Conservation (phyloP, 2,888 invertebrate genomes). For the Acleris emargana region DNA sequence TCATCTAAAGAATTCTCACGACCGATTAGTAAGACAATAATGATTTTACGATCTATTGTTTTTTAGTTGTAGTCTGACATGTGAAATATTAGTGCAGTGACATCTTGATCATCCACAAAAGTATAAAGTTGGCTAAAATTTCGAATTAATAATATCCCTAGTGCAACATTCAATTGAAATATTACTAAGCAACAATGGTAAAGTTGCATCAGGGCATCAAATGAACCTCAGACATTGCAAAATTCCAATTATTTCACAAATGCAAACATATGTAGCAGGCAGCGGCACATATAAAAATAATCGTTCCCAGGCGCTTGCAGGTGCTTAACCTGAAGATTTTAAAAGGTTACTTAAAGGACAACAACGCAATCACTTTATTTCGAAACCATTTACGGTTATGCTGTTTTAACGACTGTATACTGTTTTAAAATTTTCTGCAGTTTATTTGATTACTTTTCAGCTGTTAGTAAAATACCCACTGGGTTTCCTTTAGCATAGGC, state of each 20-base stretch:
- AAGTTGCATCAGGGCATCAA: background rate
- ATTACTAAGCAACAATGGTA: no score
- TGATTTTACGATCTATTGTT: conserved; percentile 28
- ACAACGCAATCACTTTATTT: conserved; percentile 6
- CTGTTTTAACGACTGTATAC: background rate
- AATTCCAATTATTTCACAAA: conserved; percentile 13
- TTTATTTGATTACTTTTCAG: no score
- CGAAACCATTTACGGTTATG: conserved; percentile 17
- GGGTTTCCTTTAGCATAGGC: no score
- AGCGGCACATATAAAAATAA: conserved; percentile 2
- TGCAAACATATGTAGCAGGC: conserved; percentile 17
- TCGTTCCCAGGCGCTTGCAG: conserved; percentile 24
- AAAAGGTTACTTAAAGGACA: conserved; percentile 33
- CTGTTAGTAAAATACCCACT: no score
- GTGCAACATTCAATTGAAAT: no score
- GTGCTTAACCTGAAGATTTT: conserved; percentile 28
- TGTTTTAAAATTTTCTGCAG: background rate
- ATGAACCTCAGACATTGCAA: conserved; percentile 13
- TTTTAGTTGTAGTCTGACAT: conserved; percentile 1
- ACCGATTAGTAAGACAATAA: conserved; percentile 22
- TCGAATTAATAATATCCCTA: no score
- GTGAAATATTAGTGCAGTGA: background rate
- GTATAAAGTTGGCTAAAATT: background rate
- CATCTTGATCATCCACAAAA: background rate
- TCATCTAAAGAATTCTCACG: conserved; percentile 28